Evolutionary conservation across 2,113 vertebrate genomes (phyloP).

Genomic region (Toxostoma redivivum): DNA sequence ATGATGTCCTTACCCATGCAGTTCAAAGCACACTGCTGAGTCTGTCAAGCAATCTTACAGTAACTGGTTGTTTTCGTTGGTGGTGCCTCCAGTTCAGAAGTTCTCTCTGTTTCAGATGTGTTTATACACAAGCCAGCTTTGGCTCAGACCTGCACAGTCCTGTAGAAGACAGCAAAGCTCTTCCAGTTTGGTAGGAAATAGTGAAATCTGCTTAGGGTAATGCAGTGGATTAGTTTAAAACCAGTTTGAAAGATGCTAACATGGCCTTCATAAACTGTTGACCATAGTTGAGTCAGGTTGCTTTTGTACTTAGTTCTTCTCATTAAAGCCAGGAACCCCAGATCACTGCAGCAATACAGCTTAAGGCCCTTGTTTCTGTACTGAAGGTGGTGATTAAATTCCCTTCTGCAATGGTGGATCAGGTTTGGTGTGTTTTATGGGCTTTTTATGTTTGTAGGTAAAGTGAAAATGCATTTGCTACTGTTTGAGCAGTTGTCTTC

Average conservation of each 20-base stretch:
- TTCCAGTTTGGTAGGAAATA: background rate
- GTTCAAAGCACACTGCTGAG: background rate
- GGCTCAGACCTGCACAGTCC: background rate
- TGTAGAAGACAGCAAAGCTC: background rate
- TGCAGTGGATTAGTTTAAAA: background rate
- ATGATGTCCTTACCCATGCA: background rate
- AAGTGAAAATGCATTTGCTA: constrained; percentile 13
- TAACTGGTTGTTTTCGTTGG: background rate
- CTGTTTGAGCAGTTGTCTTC: background rate
- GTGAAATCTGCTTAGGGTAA: background rate
- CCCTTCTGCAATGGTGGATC: background rate
- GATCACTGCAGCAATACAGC: background rate
- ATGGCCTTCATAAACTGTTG: background rate
- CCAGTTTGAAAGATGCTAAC: background rate
- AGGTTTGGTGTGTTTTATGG: background rate
- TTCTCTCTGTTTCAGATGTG: background rate
- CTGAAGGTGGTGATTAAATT: background rate
- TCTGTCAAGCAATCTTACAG: background rate
- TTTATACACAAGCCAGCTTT: background rate
- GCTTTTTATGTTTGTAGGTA: background rate
- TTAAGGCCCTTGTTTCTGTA: background rate
- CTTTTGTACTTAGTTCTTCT: background rate
- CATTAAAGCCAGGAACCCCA: background rate
- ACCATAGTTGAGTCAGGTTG: background rate
- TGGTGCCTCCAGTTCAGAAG: background rate